phyloP scores from a whole-genome alignment of 2,113 vertebrate species.

The Gymnogyps californianus region DNA sequence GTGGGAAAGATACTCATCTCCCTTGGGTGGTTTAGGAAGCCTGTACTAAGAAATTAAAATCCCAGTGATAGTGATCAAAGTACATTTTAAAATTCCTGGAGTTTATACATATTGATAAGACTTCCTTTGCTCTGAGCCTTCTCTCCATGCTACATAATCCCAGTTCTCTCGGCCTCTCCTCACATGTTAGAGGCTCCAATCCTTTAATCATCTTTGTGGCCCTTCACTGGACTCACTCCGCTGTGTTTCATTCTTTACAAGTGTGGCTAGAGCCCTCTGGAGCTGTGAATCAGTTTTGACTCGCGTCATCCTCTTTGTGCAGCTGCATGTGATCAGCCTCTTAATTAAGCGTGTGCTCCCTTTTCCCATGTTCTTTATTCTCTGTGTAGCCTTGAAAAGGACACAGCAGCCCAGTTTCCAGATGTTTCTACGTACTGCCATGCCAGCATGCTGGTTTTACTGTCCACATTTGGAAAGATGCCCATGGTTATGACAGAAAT shows the following conservation, averaged over 20 bases:
- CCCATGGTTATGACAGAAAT: neutral
- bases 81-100: neutral
- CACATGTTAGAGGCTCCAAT: neutral
- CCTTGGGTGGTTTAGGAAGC: neutral
- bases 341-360: neutral
- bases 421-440: accelerated
- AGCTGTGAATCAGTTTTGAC: neutral
- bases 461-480: neutral
- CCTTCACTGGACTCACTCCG: neutral
- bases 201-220: neutral
- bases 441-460: neutral
- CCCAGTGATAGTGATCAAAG: neutral
- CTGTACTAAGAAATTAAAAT: neutral
- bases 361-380: neutral
- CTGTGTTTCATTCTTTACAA: neutral
- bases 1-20: neutral
- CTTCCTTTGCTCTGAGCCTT: neutral
- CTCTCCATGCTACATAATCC: neutral
- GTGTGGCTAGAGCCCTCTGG: neutral
- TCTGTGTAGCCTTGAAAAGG: neutral
- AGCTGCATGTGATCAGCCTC: neutral
- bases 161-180: neutral
- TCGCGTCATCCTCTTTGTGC: neutral
- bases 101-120: neutral
- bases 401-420: neutral